Percentiles rank a stretch among this genome's conserved stretches.
Evolutionary conservation across 2,113 vertebrate species (phyloP).

Genomic region (Tenebrosternarchus preto): DNA sequence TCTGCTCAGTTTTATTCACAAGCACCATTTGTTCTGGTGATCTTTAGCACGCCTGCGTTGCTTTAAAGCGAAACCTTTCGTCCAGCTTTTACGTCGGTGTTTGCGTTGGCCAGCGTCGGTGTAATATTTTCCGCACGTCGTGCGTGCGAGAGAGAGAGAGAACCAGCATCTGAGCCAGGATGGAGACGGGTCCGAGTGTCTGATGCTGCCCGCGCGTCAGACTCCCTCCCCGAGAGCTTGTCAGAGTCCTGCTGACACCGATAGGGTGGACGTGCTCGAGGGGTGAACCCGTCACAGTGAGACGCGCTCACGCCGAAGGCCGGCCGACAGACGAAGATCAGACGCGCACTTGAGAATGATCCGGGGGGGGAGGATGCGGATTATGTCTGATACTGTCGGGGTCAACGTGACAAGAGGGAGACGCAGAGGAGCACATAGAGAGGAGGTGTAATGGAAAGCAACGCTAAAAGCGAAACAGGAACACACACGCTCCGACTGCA

Average conservation of each 20-base stretch:
- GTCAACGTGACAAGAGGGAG: constrained; percentile 26
- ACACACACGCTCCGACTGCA: constrained; percentile 29
- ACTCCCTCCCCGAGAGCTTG: constrained; percentile 35
- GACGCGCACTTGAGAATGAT: constrained; percentile 35
- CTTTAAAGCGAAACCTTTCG: not conserved
- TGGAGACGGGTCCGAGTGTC: constrained; percentile 35
- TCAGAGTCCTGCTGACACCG: constrained; percentile 26
- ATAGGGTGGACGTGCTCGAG: constrained; percentile 41
- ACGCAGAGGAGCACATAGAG: not conserved
- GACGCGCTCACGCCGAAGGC: constrained; percentile 19
- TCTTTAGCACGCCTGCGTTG: not conserved
- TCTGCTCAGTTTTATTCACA: not conserved
- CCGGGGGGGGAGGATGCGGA: constrained; percentile 10
- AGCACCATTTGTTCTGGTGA: not conserved
- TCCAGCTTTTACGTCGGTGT: not conserved
- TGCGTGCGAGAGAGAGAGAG: not conserved
- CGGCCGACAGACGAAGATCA: constrained; percentile 20
- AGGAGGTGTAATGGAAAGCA: not conserved
- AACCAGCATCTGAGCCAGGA: constrained; percentile 23
- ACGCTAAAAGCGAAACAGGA: not conserved
- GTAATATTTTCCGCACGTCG: not conserved
- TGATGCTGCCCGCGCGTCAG: constrained; percentile 27
- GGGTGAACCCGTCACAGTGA: constrained; percentile 25
- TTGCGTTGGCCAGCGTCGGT: not conserved
- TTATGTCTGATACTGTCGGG: constrained; percentile 35